Base-by-base conservation (phyloP, 2,113 vertebrate species). In the Nansenia antarctica region DNA sequence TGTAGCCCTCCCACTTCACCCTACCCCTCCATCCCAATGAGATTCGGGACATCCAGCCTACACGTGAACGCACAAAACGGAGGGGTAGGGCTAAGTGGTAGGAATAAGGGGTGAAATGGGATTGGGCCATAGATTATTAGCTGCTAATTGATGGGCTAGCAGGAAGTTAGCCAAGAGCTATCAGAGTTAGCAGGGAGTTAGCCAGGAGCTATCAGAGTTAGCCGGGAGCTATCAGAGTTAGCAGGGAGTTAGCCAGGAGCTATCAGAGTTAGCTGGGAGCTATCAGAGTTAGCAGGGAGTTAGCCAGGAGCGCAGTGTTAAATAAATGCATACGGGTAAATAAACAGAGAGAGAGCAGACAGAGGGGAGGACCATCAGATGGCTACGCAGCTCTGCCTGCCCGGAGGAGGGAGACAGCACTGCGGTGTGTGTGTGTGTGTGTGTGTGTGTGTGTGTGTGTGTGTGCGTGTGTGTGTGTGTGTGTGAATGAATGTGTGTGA, bases 141-240 rank as follows among this genome's bases (percentile, higher is more conserved):
- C 87, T 83, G 86, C 82, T 90, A 88, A 90, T 90, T 89, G 88
- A 91, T 90, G 88, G 82, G 72, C 76, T 87, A 64, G 79, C 90
- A 77, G 77, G 79, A 76, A 89, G 88, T 85, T 86, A 79, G 81
- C n/a, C n/a, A n/a, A n/a, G n/a, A n/a, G n/a, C n/a, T n/a, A n/a
- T n/a, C n/a, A n/a, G n/a, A n/a, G n/a, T n/a, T n/a, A n/a, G n/a
- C n/a, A n/a, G n/a, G n/a, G n/a, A n/a, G n/a, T n/a, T n/a, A n/a
- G n/a, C n/a, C n/a, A n/a, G n/a, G n/a, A n/a, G n/a, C n/a, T n/a
- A n/a, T n/a, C n/a, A n/a, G n/a, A n/a, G n/a, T n/a, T n/a, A n/a
- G n/a, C n/a, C n/a, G n/a, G n/a, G n/a, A n/a, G n/a, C n/a, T n/a
- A n/a, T n/a, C n/a, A n/a, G n/a, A n/a, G n/a, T n/a, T n/a, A n/a